Base-by-base conservation (phyloP, 2,888 invertebrate species). In the Autographa pulchrina region DNA sequence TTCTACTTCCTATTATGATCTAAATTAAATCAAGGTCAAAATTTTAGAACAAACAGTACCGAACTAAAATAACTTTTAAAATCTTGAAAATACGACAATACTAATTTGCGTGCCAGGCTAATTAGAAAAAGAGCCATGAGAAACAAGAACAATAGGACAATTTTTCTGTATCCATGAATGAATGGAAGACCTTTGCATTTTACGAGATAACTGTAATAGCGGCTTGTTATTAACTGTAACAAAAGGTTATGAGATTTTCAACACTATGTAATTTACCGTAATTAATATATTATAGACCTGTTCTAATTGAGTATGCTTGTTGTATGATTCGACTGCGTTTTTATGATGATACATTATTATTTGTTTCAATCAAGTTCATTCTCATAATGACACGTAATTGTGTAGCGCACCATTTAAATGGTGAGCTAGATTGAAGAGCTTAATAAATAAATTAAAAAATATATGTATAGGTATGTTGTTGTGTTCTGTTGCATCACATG, bases 41-140 rank as follows among this genome's bases (percentile, higher is more conserved):
- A n/a, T 48, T n/a, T 6, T 48, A 43, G 14, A 43, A 43, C 18
- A 54, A 54, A 54, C 54, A 25, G 11, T 56, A 20, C 25, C 5
- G 13, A 56, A 56, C 25, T 13, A 25, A 56, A 56, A 56, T 48
- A n/a, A 48, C 48, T 7, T 6, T 48, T 48, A 48, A 48, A 48
- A n/a, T 8, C 38, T 18, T 8, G 11, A 16, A 0, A 2, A 9
- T 14, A 0, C 64, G 61, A 74, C 62, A 11, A 75, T 81, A 75
- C 78, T 18, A 20, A 11, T 8, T 74, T 74, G 83, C 82, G 78
- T 80, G 80, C 77, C 79, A 82, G 81, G 72, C 62, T 80, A 85
- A 86, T 85, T 82, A 81, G 73, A 71, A 70, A n/a, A 71, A 61
- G 65, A 77, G 48, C 67, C 83, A 80, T 88, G 88, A 80, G 88